Base-by-base conservation (phyloP, 2,888 invertebrate species). In the Hypomecis punctinalis region DNA sequence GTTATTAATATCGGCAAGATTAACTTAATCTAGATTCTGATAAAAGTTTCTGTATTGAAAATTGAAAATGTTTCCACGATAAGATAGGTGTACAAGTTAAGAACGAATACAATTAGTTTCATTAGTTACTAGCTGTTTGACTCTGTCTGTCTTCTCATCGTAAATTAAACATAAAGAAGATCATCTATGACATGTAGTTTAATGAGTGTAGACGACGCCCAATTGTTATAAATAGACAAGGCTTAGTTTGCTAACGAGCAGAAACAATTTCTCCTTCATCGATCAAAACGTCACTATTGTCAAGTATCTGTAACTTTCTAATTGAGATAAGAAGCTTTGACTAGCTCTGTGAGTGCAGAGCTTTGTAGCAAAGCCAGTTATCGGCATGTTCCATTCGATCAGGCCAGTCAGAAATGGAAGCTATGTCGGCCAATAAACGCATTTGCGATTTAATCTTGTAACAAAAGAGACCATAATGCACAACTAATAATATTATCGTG, bases 261-360 rank as follows among this genome's bases (percentile, higher is more conserved):
- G 71, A 76, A 74, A 75, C 69, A 73, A 70, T 79, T 77, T 77
- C 74, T 71, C 67, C 66, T 71, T 74, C 74, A 80, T 85, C 81
- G 75, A 85, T 86, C 84, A 82, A 79, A 74, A 73, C 73, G 80
- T 81, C 79, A 74, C 72, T 75, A 79, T 79, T 78, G 78, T 82
- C 80, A 76, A 76, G 78, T 81, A 81, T 80, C 74, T 77, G 77
- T 71, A 77, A 81, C 85, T 88, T 86, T 87, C 87, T 87, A 86
- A 85, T 84, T 58, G 78, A 81, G 81, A 81, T 82, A 81, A 84
- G 78, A 72, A 66, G 75, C 63, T 68, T 61, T 76, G 81, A 82
- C 81, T 73, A 70, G 83, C 79, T 82, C 67, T 65, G 72, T 75
- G 36, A 46, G 54, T 56, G 40, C 55, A 40, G 54, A 60, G n/a